Evolutionary conservation across 2,888 invertebrate species (phyloP), one percentile per base, ranked within the genome.

Genomic region (Scelioninae gen. 1): DNA sequence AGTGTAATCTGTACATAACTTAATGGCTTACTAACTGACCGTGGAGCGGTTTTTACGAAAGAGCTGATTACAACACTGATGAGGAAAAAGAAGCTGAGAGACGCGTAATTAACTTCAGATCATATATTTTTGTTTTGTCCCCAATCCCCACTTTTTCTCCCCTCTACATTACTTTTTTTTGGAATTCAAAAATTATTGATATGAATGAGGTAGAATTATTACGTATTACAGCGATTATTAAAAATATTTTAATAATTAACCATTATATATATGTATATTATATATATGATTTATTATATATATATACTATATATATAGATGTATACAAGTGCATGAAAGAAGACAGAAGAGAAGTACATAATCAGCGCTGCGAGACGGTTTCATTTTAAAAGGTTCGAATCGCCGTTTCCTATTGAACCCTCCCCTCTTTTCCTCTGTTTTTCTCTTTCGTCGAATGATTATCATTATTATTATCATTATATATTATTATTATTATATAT

Each of bases 1-100:
- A 87, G 84, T 63, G 47, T 78, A 87, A 89, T 87, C 85, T 91
- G 91, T 91, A 91, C 87, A 91, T 91, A 91, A 90, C 88, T 90
- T 89, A 88, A 88, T 89, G 89, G 88, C 88, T 88, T 88, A 88
- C 87, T 87, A 88, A 88, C 87, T 82, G 86, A 89, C 90, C 89
- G 90, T 88, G 89, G 89, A 89, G 87, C 90, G 89, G 90, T 89
- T 88, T 86, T 83, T 51, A 66, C 82, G 16, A 55, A 74, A 63
- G 65, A 63, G 55, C 62, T 23, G 23, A 55, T 63, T 43, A 55
- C 40, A 53, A 74, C 63, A 51, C 16, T 58, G 32, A 49, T 47
- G 34, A 62, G 49, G 23, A 51, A 45, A 60, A 51, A 23, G 32
- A 62, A 62, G 13, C 10, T 29, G 34, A 34, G 23, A 56, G 55